Conservation (phyloP, 2,888 invertebrate genomes). For the Oscheius sp. region DNA sequence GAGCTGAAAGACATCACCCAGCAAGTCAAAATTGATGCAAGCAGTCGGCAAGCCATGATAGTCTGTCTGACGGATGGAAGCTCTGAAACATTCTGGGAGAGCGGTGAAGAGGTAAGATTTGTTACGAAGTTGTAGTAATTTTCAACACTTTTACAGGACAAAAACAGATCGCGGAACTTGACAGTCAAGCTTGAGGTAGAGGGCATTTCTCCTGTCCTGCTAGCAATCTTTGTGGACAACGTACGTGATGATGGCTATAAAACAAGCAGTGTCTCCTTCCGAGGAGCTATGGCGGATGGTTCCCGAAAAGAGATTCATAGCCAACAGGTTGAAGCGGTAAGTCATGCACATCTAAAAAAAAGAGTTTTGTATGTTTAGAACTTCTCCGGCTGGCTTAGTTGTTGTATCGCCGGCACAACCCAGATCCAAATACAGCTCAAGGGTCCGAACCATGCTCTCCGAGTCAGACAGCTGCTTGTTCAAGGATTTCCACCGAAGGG, state of each 20-base stretch:
- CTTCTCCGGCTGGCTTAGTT: constrained; percentile 85
- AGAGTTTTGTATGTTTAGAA: constrained; percentile 46
- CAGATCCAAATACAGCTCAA: constrained; percentile 85
- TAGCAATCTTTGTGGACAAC: constrained; percentile 93
- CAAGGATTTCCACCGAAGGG: constrained; percentile 44
- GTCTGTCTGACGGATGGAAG: constrained; percentile 91
- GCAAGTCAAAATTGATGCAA: constrained; percentile 85
- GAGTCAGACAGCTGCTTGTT: constrained; percentile 82
- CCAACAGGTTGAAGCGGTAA: constrained; percentile 46
- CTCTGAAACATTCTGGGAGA: constrained; percentile 99
- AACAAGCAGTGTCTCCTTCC: constrained; percentile 38
- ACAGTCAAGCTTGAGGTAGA: constrained; percentile 74
- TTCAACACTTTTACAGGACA: constrained; percentile 78
- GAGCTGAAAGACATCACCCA: constrained; percentile 81
- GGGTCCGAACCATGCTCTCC: constrained; percentile 89
- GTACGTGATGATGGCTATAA: constrained; percentile 78
- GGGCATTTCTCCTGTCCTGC: constrained; percentile 81
- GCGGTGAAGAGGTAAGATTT: constrained; percentile 88
- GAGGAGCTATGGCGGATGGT: constrained; percentile 45
- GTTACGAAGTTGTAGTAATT: neutral
- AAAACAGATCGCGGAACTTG: constrained; percentile 84
- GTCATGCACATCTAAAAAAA: neutral
- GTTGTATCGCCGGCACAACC: constrained; percentile 74
- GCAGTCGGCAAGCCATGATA: constrained; percentile 92
- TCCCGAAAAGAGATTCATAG: constrained; percentile 43